A percentile compares a stretch with the other conserved stretches of the same genome.
Evolutionary conservation across 2,113 vertebrate genomes (phyloP).

Genomic region (Taurulus bubalis): DNA sequence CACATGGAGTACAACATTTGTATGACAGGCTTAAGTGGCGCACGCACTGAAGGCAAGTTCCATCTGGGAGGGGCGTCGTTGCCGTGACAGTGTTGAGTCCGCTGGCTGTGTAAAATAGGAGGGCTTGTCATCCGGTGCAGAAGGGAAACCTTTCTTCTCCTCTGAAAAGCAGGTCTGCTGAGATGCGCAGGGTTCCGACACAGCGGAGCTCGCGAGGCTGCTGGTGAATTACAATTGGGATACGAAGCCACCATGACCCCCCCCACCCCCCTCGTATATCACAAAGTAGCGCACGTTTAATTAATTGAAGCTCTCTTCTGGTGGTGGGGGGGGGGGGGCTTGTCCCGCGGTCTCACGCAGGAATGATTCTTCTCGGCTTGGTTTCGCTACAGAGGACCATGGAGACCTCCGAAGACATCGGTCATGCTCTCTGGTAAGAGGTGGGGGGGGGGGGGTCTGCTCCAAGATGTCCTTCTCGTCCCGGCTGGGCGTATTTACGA

Average conservation of each 20-base stretch:
- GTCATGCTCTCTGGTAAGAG: constrained; percentile 75
- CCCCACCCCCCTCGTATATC: neutral
- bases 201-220: constrained; percentile 61
- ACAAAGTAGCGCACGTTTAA: neutral
- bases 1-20: constrained; percentile 13
- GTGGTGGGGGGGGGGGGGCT: neutral
- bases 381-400: constrained; percentile 56
- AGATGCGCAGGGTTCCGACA: constrained; percentile 71
- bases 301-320: neutral
- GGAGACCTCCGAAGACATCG: constrained; percentile 71
- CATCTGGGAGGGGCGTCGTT: constrained; percentile 65
- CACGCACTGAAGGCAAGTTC: constrained; percentile 30
- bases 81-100: constrained; percentile 42
- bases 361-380: constrained; percentile 43
- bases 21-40: constrained; percentile 15
- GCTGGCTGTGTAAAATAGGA: constrained; percentile 24
- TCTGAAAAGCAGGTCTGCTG: constrained; percentile 31
- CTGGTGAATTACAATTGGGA: constrained; percentile 71
- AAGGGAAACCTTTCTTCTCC: constrained; percentile 35
- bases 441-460: constrained; percentile 30
- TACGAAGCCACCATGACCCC: constrained; percentile 39
- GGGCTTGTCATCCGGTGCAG: constrained; percentile 51
- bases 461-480: constrained; percentile 62
- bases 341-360: constrained; percentile 7
- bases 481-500: constrained; percentile 37